Percentiles rank a stretch among this genome's conserved stretches.
These are phyloP conservation scores for Gallinago solitaria DNA, from an alignment of 2,797 vertebrate species.

Conservation along the genomic window DNA sequence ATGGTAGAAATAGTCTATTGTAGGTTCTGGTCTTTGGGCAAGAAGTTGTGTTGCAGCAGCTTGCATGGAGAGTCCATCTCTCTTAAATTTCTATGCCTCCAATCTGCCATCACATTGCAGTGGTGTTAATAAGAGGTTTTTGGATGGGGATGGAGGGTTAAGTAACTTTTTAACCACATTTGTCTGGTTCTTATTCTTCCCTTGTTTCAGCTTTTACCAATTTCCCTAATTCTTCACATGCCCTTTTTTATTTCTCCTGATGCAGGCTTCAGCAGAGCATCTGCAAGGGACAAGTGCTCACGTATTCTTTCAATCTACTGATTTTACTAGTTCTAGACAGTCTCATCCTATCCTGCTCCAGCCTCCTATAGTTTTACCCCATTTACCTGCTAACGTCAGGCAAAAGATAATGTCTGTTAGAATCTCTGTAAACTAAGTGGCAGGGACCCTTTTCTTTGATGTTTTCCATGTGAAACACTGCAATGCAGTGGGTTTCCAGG, in stretches of 20 bases:
- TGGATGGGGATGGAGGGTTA: neutral
- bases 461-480: neutral
- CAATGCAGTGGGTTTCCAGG: neutral
- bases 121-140: neutral
- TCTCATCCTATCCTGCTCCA: neutral
- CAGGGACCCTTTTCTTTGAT: neutral
- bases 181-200: neutral
- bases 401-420: neutral
- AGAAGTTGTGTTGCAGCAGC: neutral
- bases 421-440: neutral
- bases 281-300: neutral
- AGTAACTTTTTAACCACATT: neutral
- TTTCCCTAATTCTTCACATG: neutral
- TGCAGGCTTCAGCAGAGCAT: neutral
- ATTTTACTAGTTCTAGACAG: neutral
- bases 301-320: neutral
- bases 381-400: neutral
- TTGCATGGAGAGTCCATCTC: neutral
- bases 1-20: neutral
- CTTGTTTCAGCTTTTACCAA: neutral
- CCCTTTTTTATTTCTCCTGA: neutral
- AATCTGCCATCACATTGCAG: neutral
- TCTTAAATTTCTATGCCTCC: neutral
- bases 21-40: neutral
- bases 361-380: neutral